phyloP scores from a whole-genome alignment of 1,140 invertebrate genomes.

The Hypothenemus hampei region DNA sequence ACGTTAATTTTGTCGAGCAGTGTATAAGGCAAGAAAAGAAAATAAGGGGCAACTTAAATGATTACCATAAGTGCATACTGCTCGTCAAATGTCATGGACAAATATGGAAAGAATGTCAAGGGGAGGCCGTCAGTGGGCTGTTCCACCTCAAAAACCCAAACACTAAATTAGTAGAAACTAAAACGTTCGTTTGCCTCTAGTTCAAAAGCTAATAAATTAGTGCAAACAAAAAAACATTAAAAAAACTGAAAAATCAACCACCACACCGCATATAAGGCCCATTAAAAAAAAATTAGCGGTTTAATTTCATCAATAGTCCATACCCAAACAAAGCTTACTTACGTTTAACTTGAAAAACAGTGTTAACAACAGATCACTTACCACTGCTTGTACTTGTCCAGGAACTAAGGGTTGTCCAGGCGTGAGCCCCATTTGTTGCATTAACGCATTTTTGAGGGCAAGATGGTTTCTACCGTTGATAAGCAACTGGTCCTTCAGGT shows the following conservation, averaged over 20 bases:
- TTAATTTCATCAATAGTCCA: background rate
- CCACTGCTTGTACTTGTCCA: constrained; percentile 85
- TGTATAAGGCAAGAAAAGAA: constrained; percentile 8
- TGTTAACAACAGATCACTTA: constrained; percentile 61
- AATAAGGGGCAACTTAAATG: constrained; percentile 16
- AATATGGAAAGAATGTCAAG: constrained; percentile 42
- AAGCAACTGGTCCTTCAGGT: constrained; percentile 98
- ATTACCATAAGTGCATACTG: constrained; percentile 45
- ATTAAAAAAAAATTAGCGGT: constrained; percentile 19
- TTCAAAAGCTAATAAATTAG: no score
- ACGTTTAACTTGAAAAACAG: background rate
- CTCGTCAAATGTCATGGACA: constrained; percentile 44
- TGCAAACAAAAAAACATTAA: no score
- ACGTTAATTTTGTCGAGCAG: no score
- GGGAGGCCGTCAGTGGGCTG: constrained; percentile 37
- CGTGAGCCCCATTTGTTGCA: constrained; percentile 92
- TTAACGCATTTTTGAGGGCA: constrained; percentile 92
- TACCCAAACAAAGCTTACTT: constrained; percentile 6
- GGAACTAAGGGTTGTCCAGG: constrained; percentile 81
- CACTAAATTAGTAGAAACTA: constrained; percentile 36
- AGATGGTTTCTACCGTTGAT: constrained; percentile 99
- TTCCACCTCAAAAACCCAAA: constrained; percentile 41
- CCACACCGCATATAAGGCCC: background rate
- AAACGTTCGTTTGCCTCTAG: no score
- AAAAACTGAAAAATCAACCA: background rate